Percentiles rank a stretch among this genome's conserved stretches.
phyloP scores from a whole-genome alignment of 1,140 invertebrate species.

The Thereuonema tuberculata region DNA sequence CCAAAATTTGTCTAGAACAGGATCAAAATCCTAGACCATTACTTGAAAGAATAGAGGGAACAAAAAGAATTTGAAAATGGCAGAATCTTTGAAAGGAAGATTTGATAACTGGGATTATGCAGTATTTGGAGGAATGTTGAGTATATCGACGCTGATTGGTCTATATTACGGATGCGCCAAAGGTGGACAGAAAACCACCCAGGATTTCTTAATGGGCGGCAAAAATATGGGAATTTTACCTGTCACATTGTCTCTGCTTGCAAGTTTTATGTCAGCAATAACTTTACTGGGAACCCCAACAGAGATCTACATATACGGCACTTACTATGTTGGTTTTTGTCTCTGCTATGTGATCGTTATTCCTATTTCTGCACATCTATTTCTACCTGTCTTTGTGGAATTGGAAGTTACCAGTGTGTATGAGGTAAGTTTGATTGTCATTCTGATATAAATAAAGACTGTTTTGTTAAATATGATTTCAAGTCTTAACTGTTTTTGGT shows the following conservation, averaged over 20 bases:
- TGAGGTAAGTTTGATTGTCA: too few relatives aligned
- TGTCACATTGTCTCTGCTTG: constrained; percentile 76
- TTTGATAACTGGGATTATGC: too few relatives aligned
- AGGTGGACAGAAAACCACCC: constrained; percentile 66
- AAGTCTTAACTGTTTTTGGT: too few relatives aligned
- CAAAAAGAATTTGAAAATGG: too few relatives aligned
- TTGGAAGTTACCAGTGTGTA: constrained; percentile 74
- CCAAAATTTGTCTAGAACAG: too few relatives aligned
- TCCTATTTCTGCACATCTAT: constrained; percentile 62
- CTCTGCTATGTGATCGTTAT: constrained; percentile 62
- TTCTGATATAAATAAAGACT: too few relatives aligned
- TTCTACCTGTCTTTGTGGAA: constrained; percentile 76
- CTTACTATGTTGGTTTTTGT: constrained; percentile 66
- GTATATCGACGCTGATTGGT: constrained; percentile 53
- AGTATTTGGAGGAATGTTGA: constrained; percentile 44
- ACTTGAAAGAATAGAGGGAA: too few relatives aligned
- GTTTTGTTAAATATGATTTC: too few relatives aligned
- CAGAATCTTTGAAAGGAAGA: too few relatives aligned
- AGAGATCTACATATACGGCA: constrained; percentile 66
- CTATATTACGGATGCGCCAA: constrained; percentile 71
- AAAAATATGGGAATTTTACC: constrained; percentile 58
- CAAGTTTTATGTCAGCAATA: constrained; percentile 89
- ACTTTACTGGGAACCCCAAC: constrained; percentile 75
- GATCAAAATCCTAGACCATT: too few relatives aligned
- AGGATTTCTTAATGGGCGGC: constrained; percentile 71